These are phyloP conservation scores for Sturnus vulgaris DNA, from an alignment of 2,113 vertebrate genomes.

Conservation along the genomic window DNA sequence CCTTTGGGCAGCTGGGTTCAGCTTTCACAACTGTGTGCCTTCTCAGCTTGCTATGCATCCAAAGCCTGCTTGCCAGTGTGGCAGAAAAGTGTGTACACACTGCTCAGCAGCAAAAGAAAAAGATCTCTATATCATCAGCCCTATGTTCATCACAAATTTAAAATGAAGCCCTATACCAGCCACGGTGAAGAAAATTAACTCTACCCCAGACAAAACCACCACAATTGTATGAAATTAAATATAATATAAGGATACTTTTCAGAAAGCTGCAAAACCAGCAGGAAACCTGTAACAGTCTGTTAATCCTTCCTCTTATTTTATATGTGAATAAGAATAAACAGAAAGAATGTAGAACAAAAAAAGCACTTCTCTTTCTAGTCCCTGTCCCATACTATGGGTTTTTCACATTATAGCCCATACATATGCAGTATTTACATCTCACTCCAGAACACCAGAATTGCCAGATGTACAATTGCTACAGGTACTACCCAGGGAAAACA, in stretches of 20 bases:
- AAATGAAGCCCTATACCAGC: background rate
- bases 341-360: background rate
- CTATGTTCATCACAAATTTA: background rate
- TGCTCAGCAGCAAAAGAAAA: background rate
- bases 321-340: background rate
- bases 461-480: background rate
- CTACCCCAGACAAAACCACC: background rate
- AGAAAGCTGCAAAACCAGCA: background rate
- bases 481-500: background rate
- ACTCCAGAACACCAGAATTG: background rate
- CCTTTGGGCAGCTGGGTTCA: background rate
- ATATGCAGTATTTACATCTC: background rate
- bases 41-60: background rate
- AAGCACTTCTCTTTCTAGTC: background rate
- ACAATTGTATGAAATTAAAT: background rate
- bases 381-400: rapidly evolving
- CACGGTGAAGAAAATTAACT: background rate
- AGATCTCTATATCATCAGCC: background rate
- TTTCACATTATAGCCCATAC: background rate
- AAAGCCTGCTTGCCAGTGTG: too few species aligned
- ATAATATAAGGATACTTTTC: background rate
- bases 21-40: background rate
- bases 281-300: background rate
- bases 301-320: background rate
- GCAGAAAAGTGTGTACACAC: background rate